These are phyloP conservation scores for Diloba caeruleocephala DNA, from an alignment of 2,888 invertebrate genomes.

Conservation along the genomic window DNA sequence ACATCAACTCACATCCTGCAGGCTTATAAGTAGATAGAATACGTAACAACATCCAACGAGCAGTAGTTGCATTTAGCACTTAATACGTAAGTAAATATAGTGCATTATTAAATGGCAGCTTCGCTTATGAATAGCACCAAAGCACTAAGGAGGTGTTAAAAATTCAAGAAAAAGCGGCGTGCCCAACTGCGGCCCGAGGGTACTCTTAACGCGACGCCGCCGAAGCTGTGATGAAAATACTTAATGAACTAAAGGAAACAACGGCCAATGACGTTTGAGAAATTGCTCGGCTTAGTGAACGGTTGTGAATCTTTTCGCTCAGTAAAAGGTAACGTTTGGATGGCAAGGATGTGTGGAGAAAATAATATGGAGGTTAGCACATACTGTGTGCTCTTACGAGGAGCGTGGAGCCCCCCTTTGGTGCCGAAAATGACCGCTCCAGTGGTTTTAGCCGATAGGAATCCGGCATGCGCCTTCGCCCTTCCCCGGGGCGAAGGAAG, in stretches of 20 bases:
- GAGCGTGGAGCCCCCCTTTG: no score
- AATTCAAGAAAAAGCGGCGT: conserved; percentile 79
- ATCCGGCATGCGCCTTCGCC: no score
- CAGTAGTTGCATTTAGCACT: conserved; percentile 42
- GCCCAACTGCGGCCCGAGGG: conserved; percentile 74
- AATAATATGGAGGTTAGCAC: no score
- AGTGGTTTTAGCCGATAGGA: no score
- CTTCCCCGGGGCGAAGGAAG: no score
- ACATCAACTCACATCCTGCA: conserved; percentile 7
- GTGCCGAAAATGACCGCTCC: no score
- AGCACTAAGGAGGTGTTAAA: conserved; percentile 75
- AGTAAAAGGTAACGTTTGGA: conserved; percentile 2
- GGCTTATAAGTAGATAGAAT: conserved; percentile 23
- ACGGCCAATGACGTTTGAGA: conserved; percentile 55
- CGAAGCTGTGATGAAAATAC: conserved; percentile 75
- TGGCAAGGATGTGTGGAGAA: not conserved
- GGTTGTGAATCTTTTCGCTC: conserved; percentile 18
- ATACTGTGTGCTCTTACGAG: no score
- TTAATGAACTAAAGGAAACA: conserved; percentile 68
- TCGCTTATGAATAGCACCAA: conserved; percentile 61
- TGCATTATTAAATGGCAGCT: conserved; percentile 38
- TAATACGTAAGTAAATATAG: conserved; percentile 36
- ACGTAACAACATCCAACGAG: conserved; percentile 16
- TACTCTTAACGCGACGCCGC: conserved; percentile 69
- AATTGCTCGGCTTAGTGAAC: conserved; percentile 31